Base-by-base conservation (phyloP, 2,797 vertebrate species). In the Molothrus aeneus region DNA sequence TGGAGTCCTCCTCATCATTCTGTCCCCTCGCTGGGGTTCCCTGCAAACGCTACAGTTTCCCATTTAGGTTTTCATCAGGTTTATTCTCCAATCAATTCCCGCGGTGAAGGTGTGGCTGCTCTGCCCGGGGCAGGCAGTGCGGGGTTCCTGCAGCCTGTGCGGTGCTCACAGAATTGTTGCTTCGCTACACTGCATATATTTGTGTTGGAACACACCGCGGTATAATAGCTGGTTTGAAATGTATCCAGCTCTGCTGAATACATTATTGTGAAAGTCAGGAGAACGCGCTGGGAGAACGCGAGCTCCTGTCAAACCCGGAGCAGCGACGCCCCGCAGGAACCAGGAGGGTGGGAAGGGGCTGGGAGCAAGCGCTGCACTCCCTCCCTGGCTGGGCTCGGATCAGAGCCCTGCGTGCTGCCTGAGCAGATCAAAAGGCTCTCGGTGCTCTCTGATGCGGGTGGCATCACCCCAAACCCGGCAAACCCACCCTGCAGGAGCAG, bases 141-240 rank as follows among this genome's bases (percentile, higher is more conserved):
- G 60, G 6, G 66, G 20, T 38, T 31, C 29, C 86, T 71, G 86
- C 82, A 34, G 36, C 84, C 85, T 22, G 74, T 9, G 48, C 72
- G 82, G n/a, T 26, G 10, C 89, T 86, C 82, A 26, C 47, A 84
- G 94, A 69, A 63, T 83, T 73, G 95, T 57, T 45, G 91, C 94
- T 79, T 77, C 66, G 14, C 40, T 32, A 60, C 86, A 3, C 90
- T n/a, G 87, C 92, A 92, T 95, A 81, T 68, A 88, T 95, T 95
- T 93, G 93, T 96, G 72, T 92, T 94, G 92, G 47, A 93, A 81
- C 93, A 61, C 13, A 48, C 85, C 10, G 87, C 70, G 93, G 92
- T 89, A 40, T 89, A 94, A 96, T 65, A 88, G 93, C 86, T 86
- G 92, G 69, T 86, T 92, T 70, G 85, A 97, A 96, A 96, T 9